Evolutionary conservation across 2,888 invertebrate genomes (phyloP).

Genomic region (Lamellibrachia columna): DNA sequence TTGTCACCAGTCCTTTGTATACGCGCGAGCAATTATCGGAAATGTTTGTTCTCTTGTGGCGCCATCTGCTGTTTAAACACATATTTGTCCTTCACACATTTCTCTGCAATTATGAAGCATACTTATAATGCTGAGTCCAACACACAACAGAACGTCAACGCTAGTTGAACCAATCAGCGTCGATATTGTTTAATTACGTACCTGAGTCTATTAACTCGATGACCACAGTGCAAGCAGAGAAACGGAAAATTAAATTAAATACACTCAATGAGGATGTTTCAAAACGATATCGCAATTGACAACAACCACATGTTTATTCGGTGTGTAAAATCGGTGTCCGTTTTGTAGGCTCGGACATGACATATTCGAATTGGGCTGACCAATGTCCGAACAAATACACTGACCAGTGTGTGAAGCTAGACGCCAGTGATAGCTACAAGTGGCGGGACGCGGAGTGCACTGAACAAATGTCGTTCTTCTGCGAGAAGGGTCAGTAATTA

Average conservation of each 20-base stretch:
- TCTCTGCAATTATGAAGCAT: too few relatives aligned
- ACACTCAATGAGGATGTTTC: background rate
- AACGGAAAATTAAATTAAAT: background rate
- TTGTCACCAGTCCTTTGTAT: too few relatives aligned
- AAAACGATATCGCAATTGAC: background rate
- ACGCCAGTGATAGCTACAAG: background rate
- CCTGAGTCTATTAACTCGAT: too few relatives aligned
- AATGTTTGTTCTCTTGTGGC: too few relatives aligned
- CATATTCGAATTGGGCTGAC: background rate
- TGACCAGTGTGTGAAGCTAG: background rate
- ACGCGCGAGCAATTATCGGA: too few relatives aligned
- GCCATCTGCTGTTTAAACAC: too few relatives aligned
- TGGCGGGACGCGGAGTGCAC: background rate
- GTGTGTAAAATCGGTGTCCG: background rate
- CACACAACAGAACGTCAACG: background rate
- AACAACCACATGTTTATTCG: background rate
- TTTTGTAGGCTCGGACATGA: background rate
- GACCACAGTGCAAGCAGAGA: background rate
- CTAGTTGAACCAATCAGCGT: background rate
- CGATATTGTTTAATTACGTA: background rate
- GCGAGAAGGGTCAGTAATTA: background rate
- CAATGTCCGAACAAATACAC: background rate
- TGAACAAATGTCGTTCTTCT: background rate
- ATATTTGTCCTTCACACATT: too few relatives aligned
- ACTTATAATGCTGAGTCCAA: too few relatives aligned